phyloP scores from a whole-genome alignment of 1,140 invertebrate genomes.

The Sinonovacula constricta region DNA sequence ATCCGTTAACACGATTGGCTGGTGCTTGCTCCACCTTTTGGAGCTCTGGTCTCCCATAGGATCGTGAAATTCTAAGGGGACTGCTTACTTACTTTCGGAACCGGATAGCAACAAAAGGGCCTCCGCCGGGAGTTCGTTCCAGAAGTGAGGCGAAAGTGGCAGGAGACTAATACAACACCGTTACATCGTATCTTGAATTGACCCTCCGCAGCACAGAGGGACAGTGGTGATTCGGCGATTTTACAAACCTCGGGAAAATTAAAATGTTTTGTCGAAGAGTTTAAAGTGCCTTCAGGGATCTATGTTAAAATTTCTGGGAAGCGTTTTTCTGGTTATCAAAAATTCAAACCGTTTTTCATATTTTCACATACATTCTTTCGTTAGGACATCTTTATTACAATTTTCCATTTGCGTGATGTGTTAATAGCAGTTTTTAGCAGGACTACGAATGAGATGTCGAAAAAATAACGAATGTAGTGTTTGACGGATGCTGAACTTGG shows the following conservation, averaged over 20 bases:
- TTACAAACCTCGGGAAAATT: slow-evolving; percentile 45
- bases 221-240: slow-evolving; percentile 8
- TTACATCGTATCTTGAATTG: slow-evolving; percentile 33
- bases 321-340: slow-evolving; percentile 33
- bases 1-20: slow-evolving; percentile 61
- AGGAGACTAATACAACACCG: slow-evolving; percentile 52
- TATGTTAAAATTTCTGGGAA: slow-evolving; percentile 12
- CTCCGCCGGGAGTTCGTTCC: slow-evolving; percentile 71
- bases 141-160: slow-evolving; percentile 61
- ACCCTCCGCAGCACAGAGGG: slow-evolving; percentile 32
- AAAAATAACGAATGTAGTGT: slow-evolving; percentile 1
- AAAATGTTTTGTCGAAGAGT: slow-evolving; percentile 39
- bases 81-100: slow-evolving; percentile 66
- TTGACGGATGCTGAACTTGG: neutral
- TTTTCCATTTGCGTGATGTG: slow-evolving; percentile 46
- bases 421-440: slow-evolving; percentile 15
- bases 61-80: slow-evolving; percentile 61
- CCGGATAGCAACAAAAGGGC: slow-evolving; percentile 75
- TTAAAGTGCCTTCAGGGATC: slow-evolving; percentile 52
- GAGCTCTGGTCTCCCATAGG: slow-evolving; percentile 60
- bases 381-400: slow-evolving; percentile 51
- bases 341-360: slow-evolving; percentile 41
- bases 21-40: slow-evolving; percentile 51
- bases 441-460: slow-evolving; percentile 20
- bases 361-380: slow-evolving; percentile 36